Conservation (phyloP, 2,888 invertebrate species). For the Microplitis deprimator region DNA sequence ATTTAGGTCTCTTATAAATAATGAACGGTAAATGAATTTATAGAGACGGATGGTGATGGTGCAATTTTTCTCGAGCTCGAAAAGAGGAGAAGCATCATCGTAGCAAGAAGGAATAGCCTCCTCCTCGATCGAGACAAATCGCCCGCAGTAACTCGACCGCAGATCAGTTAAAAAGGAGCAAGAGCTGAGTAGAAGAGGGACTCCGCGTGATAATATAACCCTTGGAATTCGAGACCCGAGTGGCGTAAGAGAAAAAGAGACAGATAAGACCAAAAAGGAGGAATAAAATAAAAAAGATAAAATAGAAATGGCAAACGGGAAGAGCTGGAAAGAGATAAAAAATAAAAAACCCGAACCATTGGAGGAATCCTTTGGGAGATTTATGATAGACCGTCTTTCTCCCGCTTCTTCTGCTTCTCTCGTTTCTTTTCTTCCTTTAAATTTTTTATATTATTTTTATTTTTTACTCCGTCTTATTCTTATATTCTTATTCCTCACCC, state of each 20-base stretch:
- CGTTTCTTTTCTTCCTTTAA: slow-evolving; percentile 6
- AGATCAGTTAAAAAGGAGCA: slow-evolving; percentile 17
- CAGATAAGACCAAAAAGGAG: slow-evolving; percentile 30
- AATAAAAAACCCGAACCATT: slow-evolving; percentile 46
- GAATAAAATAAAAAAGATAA: slow-evolving; percentile 41
- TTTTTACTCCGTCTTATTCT: slow-evolving; percentile 38
- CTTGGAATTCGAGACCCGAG: slow-evolving; percentile 34
- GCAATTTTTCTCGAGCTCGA: slow-evolving; percentile 32
- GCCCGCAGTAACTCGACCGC: slow-evolving; percentile 54
- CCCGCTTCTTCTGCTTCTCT: slow-evolving; percentile 2
- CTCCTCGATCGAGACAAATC: slow-evolving; percentile 53
- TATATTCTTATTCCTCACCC: slow-evolving; percentile 18
- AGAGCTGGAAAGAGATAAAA: slow-evolving; percentile 30
- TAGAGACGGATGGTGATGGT: slow-evolving; percentile 34
- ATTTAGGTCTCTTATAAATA: slow-evolving; percentile 24
- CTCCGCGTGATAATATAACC: slow-evolving; percentile 34
- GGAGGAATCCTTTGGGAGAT: slow-evolving; percentile 51
- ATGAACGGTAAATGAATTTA: slow-evolving; percentile 36
- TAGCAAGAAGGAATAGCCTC: slow-evolving; percentile 17
- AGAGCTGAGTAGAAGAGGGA: slow-evolving; percentile 13
- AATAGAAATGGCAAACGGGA: slow-evolving; percentile 34
- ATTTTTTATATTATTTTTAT: not conserved
- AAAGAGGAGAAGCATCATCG: not conserved
- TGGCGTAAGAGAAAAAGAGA: slow-evolving; percentile 30
- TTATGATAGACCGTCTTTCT: slow-evolving; percentile 45